A percentile compares a stretch with the other conserved stretches of the same genome.
Evolutionary conservation across 2,113 vertebrate species (phyloP).

Genomic region (Hippocampus abdominalis): DNA sequence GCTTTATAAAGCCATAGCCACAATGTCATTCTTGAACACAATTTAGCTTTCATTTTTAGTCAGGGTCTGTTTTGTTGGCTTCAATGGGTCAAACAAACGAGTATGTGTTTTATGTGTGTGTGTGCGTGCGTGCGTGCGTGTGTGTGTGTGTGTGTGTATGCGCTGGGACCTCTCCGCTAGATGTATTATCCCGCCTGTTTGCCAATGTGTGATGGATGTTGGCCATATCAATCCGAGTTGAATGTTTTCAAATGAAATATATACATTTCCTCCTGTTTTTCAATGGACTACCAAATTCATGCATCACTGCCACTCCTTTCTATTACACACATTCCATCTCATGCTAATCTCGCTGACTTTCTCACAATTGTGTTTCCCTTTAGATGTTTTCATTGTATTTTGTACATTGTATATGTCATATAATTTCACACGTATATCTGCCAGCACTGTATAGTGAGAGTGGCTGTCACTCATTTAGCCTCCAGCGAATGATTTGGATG

Average conservation of each 20-base stretch:
- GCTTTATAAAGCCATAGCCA: neutral
- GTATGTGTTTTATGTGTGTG: neutral
- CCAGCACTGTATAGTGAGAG: constrained; percentile 26
- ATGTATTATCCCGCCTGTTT: constrained; percentile 61
- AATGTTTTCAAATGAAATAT: constrained; percentile 75
- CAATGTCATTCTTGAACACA: neutral
- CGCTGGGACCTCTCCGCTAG: neutral
- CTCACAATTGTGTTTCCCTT: constrained; percentile 38
- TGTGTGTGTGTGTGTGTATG: neutral
- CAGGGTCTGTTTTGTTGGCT: neutral
- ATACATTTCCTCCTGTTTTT: constrained; percentile 98
- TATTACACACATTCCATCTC: constrained; percentile 77
- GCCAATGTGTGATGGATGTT: constrained; percentile 92
- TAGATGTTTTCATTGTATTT: constrained; percentile 44
- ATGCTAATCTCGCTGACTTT: constrained; percentile 16
- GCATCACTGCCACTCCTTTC: constrained; percentile 93
- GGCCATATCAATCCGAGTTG: constrained; percentile 87
- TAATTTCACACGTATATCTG: constrained; percentile 29
- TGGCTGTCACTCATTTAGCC: constrained; percentile 44
- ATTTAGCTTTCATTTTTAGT: neutral
- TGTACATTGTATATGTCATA: neutral
- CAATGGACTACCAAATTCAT: constrained; percentile 95
- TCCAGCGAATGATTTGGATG: constrained; percentile 40
- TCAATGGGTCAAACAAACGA: neutral
- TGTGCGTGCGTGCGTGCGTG: neutral